Conservation (phyloP, 2,113 vertebrate species). For the Protobothrops mucrosquamatus region DNA sequence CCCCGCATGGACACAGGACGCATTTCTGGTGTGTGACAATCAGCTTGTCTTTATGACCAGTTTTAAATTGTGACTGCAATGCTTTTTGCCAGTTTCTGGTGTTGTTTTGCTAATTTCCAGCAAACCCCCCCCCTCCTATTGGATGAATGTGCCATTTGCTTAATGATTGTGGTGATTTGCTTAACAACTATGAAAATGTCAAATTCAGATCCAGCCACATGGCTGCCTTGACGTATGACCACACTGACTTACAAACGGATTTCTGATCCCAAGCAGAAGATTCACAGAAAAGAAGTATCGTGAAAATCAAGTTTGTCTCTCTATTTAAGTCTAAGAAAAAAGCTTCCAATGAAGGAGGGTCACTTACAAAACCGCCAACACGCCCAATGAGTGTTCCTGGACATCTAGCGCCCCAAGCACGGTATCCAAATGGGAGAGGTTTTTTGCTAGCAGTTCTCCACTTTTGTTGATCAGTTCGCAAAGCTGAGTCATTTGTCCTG, state of each 20-base stretch:
- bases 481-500: constrained; percentile 99
- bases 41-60: background rate
- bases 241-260: background rate
- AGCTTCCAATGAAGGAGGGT: background rate
- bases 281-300: background rate
- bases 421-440: constrained; percentile 96
- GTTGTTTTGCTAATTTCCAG: background rate
- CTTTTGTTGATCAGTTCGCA: constrained; percentile 99
- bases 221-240: background rate
- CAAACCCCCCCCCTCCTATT: background rate
- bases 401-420: constrained; percentile 97
- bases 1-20: background rate
- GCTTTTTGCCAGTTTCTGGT: background rate
- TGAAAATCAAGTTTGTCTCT: no score
- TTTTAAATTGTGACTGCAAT: background rate
- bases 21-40: background rate
- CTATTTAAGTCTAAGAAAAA: background rate
- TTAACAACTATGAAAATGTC: background rate
- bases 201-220: background rate
- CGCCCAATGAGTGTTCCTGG: constrained; percentile 95
- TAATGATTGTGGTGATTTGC: background rate
- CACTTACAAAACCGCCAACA: constrained; percentile 96
- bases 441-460: constrained; percentile 97
- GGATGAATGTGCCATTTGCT: background rate
- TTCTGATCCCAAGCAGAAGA: background rate